Conservation (phyloP, 2,797 vertebrate species). For the Ciconia nigra region DNA sequence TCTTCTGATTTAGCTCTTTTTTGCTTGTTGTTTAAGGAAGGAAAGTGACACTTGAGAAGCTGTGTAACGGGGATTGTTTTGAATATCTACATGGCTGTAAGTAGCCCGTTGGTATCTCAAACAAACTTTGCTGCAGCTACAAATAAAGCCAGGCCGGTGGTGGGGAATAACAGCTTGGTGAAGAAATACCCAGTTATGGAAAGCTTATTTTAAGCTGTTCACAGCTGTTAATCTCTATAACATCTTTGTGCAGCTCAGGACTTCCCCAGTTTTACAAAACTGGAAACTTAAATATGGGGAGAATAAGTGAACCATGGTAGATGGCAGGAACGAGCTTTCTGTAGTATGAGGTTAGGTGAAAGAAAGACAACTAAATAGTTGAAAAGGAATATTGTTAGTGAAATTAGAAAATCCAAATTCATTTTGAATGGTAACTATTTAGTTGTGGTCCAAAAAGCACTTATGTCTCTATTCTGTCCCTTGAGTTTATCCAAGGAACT, state of each 20-base stretch:
- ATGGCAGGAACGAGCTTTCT: neutral
- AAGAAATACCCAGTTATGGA: neutral
- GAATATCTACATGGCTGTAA: neutral
- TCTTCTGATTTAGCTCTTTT: neutral
- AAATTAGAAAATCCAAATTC: neutral
- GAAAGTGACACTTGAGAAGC: neutral
- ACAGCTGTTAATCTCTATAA: neutral
- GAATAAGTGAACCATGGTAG: neutral
- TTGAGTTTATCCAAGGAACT: neutral
- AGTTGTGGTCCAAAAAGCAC: neutral
- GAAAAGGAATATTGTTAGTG: no score
- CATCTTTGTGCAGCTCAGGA: neutral
- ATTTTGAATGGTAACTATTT: neutral
- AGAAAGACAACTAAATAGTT: neutral
- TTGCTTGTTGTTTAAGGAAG: neutral
- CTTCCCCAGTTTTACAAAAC: neutral
- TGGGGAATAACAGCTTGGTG: neutral
- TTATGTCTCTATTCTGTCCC: accelerated
- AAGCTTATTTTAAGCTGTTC: neutral
- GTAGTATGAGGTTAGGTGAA: neutral
- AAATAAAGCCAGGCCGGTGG: neutral
- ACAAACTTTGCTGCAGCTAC: neutral
- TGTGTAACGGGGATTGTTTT: neutral
- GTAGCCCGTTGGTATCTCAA: neutral
- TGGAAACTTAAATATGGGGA: neutral